Base-by-base conservation (phyloP, 1,140 invertebrate species). In the Temnothorax longispinosus region DNA sequence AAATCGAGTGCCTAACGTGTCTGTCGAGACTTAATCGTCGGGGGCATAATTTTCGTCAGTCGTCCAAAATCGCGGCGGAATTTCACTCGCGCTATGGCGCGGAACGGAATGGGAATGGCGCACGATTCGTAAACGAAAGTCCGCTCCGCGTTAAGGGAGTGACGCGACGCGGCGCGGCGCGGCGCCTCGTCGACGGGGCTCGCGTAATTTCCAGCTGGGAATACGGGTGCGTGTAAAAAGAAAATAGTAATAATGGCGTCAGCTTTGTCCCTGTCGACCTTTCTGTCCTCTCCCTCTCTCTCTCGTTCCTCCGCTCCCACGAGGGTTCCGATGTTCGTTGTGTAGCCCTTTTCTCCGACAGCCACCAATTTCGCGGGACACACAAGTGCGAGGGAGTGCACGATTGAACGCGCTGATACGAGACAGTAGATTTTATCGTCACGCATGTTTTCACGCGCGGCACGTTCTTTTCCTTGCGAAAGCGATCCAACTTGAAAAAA, bases 401-500 rank as follows among this genome's bases (percentile, higher is more conserved):
- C 85, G 88, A 91, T 92, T 76, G 56, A 80, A 65, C 75, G 52
- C 65, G 64, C 54, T 75, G 90, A 92, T 92, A 92, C 11, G 27
- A 44, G n/a, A 35, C 32, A 56, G 58, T 92, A 27, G 76, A 89
- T 67, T 91, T 90, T 91, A 91, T 92, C 92, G 91, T 91, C 92
- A 91, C 85, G 89, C 89, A 74, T 72, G 71, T 44, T 75, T 72
- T 54, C 38, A 35, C 65, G 27, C 50, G 50, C 76, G 78, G 82
- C 74, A 90, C 65, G 89, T 91, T 90, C 88, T 91, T 91, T 27
- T 80, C 88, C 92, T 92, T 92, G 88, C 78, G 65, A 90, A 92
- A 93, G 60, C 87, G 87, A 88, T 93, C 89, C 89, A n/a, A 85
- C 13, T 86, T 64, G 32, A 11, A 41, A 72, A 89, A 86, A 72